Percentiles rank a stretch among this genome's conserved stretches.
Conservation (phyloP, 2,888 invertebrate species). For the Melitaea athalia region DNA sequence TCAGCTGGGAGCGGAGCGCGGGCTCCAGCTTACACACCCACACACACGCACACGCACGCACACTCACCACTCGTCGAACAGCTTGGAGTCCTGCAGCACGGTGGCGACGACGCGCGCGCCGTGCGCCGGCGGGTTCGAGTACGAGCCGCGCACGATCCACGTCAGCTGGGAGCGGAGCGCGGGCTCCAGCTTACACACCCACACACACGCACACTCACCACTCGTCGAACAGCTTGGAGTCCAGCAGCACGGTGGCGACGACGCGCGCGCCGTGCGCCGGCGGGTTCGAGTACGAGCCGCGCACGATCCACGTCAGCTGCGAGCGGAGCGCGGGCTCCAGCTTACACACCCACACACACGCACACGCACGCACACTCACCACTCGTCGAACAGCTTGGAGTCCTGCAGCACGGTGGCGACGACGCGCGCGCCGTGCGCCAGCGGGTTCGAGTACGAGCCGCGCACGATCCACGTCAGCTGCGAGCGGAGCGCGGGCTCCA, state of each 20-base stretch:
- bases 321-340: constrained; percentile 71
- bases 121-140: no score
- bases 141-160: no score
- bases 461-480: constrained; percentile 90
- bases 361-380: constrained; percentile 77
- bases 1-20: no score
- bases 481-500: constrained; percentile 69
- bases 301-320: constrained; percentile 88
- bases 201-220: constrained; percentile 83
- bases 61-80: no score
- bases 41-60: no score
- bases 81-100: no score
- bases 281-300: constrained; percentile 98
- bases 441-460: constrained; percentile 98
- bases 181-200: no score
- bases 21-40: no score
- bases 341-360: not conserved
- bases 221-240: constrained; percentile 88
- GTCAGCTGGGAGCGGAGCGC: no score
- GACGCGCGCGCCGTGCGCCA: constrained; percentile 96
- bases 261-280: constrained; percentile 97
- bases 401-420: constrained; percentile 92
- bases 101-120: no score
- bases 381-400: constrained; percentile 89
- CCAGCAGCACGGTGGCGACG: constrained; percentile 91